Conservation (phyloP, 2,113 vertebrate genomes). For the Notothenia rossii region DNA sequence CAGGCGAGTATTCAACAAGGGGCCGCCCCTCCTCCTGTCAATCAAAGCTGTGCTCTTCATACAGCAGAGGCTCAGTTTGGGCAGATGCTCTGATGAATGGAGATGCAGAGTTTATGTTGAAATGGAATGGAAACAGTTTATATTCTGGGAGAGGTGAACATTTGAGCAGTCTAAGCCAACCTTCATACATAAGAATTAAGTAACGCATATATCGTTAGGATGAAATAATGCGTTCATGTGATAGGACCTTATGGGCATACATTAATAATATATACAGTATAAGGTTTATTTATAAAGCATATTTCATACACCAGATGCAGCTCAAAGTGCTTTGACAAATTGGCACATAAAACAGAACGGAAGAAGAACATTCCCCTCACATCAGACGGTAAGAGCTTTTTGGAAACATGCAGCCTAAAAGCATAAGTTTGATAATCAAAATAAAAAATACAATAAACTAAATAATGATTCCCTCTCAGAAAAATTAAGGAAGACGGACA, state of each 20-base stretch:
- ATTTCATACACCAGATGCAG: no score
- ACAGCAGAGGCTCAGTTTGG: not conserved
- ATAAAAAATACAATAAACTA: no score
- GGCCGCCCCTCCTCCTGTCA: constrained; percentile 36
- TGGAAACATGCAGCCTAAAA: no score
- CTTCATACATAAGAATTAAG: not conserved
- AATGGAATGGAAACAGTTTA: not conserved
- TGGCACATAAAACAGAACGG: no score
- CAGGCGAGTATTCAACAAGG: constrained; percentile 15
- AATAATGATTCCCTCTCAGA: no score
- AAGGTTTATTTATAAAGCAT: no score
- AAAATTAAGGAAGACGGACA: no score
- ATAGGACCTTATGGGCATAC: not conserved
- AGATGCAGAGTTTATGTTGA: not conserved
- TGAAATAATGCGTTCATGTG: no score
- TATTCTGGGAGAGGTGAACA: not conserved
- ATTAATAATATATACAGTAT: not conserved
- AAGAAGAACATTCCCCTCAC: no score
- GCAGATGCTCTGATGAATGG: constrained; percentile 1
- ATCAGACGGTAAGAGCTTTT: no score
- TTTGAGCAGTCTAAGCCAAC: not conserved
- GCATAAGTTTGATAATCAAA: no score
- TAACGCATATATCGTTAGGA: not conserved
- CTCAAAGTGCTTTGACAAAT: no score
- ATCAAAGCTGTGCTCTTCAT: not conserved